phyloP scores from a whole-genome alignment of 2,888 invertebrate species.

The Entomobrya proxima region DNA sequence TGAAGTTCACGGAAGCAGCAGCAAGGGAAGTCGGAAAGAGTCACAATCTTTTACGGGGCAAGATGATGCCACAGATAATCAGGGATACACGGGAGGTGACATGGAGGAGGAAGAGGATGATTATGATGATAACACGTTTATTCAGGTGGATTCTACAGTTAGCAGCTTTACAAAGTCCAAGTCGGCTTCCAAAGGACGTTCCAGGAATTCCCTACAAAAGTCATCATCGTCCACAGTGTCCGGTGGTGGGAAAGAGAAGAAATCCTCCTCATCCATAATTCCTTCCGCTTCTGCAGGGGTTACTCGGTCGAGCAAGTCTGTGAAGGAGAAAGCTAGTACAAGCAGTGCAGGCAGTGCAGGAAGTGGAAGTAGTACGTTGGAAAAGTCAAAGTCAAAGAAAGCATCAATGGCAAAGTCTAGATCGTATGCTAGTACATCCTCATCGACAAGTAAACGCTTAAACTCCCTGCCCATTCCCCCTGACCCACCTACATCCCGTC shows the following conservation, averaged over 20 bases:
- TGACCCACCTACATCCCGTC: conserved; percentile 47
- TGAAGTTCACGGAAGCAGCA: background rate
- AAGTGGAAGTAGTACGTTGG: background rate
- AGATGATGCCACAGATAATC: background rate
- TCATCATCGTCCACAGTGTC: background rate
- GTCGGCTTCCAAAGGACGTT: background rate
- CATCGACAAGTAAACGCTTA: background rate
- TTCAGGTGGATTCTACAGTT: conserved; percentile 7
- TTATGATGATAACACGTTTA: conserved; percentile 42
- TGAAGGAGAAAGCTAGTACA: background rate
- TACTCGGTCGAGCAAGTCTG: background rate
- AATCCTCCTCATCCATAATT: background rate
- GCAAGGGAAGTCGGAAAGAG: background rate
- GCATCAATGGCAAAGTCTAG: conserved; percentile 6
- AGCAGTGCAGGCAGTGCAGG: background rate
- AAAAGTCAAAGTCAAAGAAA: conserved; percentile 22
- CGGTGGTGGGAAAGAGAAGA: background rate
- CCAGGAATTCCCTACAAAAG: background rate
- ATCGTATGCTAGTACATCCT: background rate
- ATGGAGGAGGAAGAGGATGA: background rate
- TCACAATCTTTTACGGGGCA: conserved; percentile 2
- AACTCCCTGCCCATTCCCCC: conserved; percentile 27
- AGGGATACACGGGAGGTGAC: background rate
- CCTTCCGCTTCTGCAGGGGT: background rate
- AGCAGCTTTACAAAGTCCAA: conserved; percentile 23